phyloP scores from a whole-genome alignment of 2,797 vertebrate genomes.

The Onychomys torridus region DNA sequence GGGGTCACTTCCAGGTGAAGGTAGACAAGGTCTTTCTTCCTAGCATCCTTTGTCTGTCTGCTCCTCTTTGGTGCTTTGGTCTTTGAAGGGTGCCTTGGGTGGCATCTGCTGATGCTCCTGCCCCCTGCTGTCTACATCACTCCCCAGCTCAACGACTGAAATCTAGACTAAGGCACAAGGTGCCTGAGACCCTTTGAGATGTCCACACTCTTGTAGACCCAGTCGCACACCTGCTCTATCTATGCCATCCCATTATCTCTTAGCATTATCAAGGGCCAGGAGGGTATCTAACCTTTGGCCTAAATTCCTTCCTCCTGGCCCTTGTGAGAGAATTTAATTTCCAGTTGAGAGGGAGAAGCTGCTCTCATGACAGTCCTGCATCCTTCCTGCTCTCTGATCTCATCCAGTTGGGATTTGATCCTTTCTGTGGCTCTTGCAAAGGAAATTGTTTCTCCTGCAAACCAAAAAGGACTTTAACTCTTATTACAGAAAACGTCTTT shows the following conservation, averaged over 20 bases:
- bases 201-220: not conserved
- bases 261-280: not conserved
- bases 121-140: not conserved
- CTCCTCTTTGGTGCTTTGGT: not conserved
- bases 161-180: not conserved
- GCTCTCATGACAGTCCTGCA: not conserved
- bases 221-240: not conserved
- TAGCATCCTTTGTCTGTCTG: not conserved
- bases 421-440: not conserved
- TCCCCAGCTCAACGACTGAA: not conserved
- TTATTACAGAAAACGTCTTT: not conserved
- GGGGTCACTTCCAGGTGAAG: not conserved
- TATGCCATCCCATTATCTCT: not conserved
- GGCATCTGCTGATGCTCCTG: not conserved
- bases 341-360: not conserved
- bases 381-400: not conserved
- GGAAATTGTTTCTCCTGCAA: constrained; percentile 12
- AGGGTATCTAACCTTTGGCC: not conserved
- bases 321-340: constrained; percentile 2
- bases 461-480: not conserved
- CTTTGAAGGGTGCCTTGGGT: not conserved
- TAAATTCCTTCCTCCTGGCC: not conserved
- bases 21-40: not conserved
- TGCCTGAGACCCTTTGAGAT: not conserved
- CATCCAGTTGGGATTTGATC: not conserved